Evolutionary conservation across 2,113 vertebrate species (phyloP), one percentile per base, ranked within the genome.

Genomic region (Clarias magur): DNA sequence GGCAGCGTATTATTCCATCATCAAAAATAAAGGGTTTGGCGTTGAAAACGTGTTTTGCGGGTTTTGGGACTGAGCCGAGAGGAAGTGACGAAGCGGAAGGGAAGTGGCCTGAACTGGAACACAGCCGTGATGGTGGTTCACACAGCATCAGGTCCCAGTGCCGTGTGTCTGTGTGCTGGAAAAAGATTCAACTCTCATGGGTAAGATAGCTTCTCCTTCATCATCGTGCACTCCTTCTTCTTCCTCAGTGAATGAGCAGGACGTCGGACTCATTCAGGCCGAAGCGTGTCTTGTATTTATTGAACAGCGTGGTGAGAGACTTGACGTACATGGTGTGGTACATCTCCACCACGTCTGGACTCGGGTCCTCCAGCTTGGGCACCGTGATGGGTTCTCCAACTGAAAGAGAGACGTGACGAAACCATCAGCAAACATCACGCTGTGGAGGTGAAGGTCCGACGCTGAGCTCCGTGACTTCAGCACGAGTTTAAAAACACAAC

Each of bases 301-400:
- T 94, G 38, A 99, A 99, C 70, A 99, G 97, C 87, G 95, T 95
- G 86, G 93, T 92, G 53, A 99, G 95, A 65, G 97, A 97, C 79
- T 92, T 94, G 92, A 97, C 86, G 83, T 99, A 99, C 92, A 99
- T 95, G 87, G 90, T 79, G n/a, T 99, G 98, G 92, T 99, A 99
- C 72, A 96, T 92, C 82, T 98, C 95, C 82, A 99, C 94, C 62
- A 96, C 95, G n/a, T 95, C 96, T 67, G 95, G 95, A 79, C 93
- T 95, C 0, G 98, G 97, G 0, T 96, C 93, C 67, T 96, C 96
- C 0, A 96, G 95, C 93, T 96, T 97, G 75, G 98, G 98, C 82
- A 99, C 93, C 0, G 97, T 98, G 93, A 99, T 97, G 53, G 98
- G 98, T 85, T 99, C 98, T 1, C 98, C 98, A 87, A 99, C 98